Percentiles rank a stretch among this genome's conserved stretches.
phyloP scores from a whole-genome alignment of 1,140 invertebrate genomes.

The Solenopsis invicta region DNA sequence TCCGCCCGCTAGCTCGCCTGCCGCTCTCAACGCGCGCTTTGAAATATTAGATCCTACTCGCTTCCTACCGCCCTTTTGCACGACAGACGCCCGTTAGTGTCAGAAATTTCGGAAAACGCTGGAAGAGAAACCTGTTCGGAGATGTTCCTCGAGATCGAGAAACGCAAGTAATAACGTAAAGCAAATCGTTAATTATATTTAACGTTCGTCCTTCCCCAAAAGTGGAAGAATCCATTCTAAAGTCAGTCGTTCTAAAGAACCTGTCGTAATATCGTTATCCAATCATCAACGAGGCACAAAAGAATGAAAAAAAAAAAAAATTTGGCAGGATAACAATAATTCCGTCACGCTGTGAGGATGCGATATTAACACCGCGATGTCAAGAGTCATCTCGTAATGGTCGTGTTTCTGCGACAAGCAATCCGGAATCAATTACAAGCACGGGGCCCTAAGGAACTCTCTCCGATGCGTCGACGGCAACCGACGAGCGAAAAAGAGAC shows the following conservation, averaged over 20 bases:
- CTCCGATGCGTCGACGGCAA: conserved; percentile 50
- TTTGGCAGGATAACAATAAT: not conserved
- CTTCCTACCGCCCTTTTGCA: conserved; percentile 56
- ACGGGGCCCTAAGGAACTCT: conserved; percentile 78
- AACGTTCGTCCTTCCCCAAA: not conserved
- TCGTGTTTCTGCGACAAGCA: conserved; percentile 76
- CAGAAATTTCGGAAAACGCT: conserved; percentile 46
- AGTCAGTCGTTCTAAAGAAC: not conserved
- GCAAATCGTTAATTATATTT: not conserved
- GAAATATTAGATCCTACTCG: conserved; percentile 75
- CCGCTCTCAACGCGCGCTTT: conserved; percentile 77
- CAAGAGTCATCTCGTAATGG: conserved; percentile 68
- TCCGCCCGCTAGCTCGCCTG: conserved; percentile 74
- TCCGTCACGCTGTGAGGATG: conserved; percentile 1
- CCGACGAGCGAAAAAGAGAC: conserved; percentile 45
- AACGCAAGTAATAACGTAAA: not conserved
- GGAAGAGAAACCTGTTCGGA: conserved; percentile 31
- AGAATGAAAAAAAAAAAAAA: not conserved
- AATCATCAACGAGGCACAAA: too few relatives aligned
- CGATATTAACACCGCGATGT: conserved; percentile 60
- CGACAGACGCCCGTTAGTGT: conserved; percentile 44
- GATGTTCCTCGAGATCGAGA: conserved; percentile 9
- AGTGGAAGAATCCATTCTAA: too few relatives aligned
- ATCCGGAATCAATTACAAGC: conserved; percentile 83
- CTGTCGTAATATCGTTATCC: not conserved